phyloP scores from a whole-genome alignment of 2,797 vertebrate genomes.

The Phoeniculus purpureus region DNA sequence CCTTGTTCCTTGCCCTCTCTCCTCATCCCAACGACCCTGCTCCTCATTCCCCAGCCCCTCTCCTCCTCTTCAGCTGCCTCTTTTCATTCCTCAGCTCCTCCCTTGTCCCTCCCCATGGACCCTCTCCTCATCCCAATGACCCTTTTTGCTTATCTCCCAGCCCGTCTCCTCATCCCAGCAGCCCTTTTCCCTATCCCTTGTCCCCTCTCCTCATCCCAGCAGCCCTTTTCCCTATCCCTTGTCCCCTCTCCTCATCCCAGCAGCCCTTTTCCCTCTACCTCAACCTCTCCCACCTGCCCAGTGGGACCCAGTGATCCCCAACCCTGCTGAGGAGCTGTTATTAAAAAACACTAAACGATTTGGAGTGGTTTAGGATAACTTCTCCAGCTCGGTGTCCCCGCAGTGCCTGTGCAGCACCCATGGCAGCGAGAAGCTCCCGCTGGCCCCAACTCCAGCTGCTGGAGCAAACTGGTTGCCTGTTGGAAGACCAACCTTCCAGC shows the following conservation, averaged over 20 bases:
- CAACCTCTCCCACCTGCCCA: fast-evolving
- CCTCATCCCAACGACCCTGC: too few relatives aligned
- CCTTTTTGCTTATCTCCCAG: too few relatives aligned
- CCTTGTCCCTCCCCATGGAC: neutral
- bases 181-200: neutral
- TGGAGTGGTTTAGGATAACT: neutral
- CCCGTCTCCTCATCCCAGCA: too few relatives aligned
- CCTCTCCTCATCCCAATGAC: neutral
- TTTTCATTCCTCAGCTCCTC: too few relatives aligned
- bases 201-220: neutral
- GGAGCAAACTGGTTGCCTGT: fast-evolving
- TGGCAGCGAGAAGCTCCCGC: neutral
- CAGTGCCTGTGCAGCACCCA: fast-evolving
- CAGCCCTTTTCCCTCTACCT: too few relatives aligned
- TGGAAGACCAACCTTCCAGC: neutral
- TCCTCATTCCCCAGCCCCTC: too few relatives aligned
- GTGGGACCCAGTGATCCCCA: neutral
- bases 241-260: too few relatives aligned
- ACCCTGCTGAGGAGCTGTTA: fast-evolving
- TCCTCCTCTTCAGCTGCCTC: too few relatives aligned
- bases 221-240: too few relatives aligned
- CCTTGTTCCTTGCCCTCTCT: too few relatives aligned
- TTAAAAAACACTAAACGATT: neutral
- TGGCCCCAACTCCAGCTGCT: neutral
- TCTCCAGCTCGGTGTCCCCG: too few relatives aligned